These are phyloP conservation scores for Stenchaetothrips biformis DNA, from an alignment of 2,888 invertebrate species.

Conservation along the genomic window DNA sequence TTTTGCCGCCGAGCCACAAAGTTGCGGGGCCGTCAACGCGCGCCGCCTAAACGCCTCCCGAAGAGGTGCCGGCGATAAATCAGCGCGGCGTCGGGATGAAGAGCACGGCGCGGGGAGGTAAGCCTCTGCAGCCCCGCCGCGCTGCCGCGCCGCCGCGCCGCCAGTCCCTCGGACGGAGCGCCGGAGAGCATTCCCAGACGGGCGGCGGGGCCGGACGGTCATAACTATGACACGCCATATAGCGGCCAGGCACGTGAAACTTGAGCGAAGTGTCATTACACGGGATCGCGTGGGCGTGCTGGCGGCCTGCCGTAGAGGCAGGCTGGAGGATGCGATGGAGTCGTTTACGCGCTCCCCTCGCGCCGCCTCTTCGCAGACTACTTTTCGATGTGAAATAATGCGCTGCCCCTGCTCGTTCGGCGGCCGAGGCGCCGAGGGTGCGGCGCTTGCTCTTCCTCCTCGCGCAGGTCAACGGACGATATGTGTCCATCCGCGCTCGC, in stretches of 20 bases:
- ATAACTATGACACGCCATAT: conserved; percentile 11
- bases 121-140: background rate
- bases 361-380: background rate
- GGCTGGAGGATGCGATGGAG: conserved; percentile 2
- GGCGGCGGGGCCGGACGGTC: background rate
- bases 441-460: background rate
- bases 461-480: background rate
- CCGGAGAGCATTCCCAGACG: background rate
- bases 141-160: background rate
- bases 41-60: no score
- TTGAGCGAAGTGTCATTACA: conserved; percentile 21
- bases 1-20: no score
- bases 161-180: background rate
- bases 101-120: background rate
- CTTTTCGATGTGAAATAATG: conserved; percentile 9
- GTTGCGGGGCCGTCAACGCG: no score
- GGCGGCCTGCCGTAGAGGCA: background rate
- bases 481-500: background rate
- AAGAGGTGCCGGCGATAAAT: no score
- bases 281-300: background rate
- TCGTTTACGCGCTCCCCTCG: background rate
- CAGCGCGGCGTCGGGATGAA: background rate
- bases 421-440: no score
- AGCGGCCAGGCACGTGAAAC: background rate
- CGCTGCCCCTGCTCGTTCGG: background rate